A percentile compares a stretch with the other conserved stretches of the same genome.
Conservation (phyloP, 2,888 invertebrate genomes). For the Aspidiotus destructor region DNA sequence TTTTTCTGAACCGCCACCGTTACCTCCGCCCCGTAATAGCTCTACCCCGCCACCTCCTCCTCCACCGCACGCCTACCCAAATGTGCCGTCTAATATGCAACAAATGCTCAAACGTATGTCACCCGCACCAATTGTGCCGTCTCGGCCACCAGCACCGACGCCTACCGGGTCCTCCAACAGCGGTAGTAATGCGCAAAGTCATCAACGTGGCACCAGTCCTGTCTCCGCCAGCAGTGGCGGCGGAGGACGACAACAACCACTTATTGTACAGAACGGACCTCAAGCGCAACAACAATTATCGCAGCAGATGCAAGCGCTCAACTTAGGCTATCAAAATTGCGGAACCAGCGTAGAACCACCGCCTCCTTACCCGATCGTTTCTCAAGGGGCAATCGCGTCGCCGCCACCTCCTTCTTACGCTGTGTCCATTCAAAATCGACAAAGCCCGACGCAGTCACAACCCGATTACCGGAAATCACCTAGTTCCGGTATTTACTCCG, state of each 20-base stretch:
- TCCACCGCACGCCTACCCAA: constrained; percentile 53
- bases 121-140: constrained; percentile 53
- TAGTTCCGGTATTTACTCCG: constrained; percentile 76
- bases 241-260: constrained; percentile 56
- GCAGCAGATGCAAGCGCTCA: constrained; percentile 80
- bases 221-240: constrained; percentile 42
- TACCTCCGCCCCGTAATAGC: constrained; percentile 64
- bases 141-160: constrained; percentile 37
- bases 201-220: constrained; percentile 63
- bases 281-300: constrained; percentile 75
- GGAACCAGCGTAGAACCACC: constrained; percentile 56
- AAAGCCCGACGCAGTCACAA: constrained; percentile 69
- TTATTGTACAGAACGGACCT: constrained; percentile 71
- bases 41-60: constrained; percentile 49
- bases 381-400: constrained; percentile 50
- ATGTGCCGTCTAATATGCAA: constrained; percentile 56
- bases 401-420: constrained; percentile 78
- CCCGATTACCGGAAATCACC: constrained; percentile 74
- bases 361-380: constrained; percentile 55
- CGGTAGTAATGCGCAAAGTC: constrained; percentile 42
- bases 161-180: constrained; percentile 37
- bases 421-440: constrained; percentile 74
- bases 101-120: constrained; percentile 68
- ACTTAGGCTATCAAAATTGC: constrained; percentile 52
- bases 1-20: constrained; percentile 52